A percentile compares a stretch with the other conserved stretches of the same genome.
Conservation (phyloP, 2,113 vertebrate genomes). For the Manacus vitellinus region DNA sequence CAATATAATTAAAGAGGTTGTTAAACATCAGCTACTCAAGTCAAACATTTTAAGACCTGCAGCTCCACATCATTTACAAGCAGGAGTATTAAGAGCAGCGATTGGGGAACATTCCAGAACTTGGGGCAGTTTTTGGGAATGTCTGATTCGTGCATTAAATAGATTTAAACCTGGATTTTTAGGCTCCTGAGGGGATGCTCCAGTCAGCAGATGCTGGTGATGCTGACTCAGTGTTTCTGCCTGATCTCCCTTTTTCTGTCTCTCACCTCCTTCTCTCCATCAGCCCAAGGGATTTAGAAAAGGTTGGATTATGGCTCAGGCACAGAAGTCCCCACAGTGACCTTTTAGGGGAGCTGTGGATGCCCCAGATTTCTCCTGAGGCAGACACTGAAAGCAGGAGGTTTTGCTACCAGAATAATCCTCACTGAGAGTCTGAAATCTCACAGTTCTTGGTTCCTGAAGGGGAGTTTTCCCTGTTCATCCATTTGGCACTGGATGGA, state of each 20-base stretch:
- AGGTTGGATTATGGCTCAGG: background rate
- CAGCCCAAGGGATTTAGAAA: background rate
- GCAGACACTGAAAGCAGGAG: background rate
- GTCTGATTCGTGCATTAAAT: background rate
- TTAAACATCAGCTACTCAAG: conserved; percentile 49
- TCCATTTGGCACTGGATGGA: no score
- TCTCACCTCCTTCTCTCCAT: background rate
- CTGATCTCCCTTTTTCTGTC: background rate
- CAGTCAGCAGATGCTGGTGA: background rate
- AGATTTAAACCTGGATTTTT: background rate
- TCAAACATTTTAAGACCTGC: conserved; percentile 11
- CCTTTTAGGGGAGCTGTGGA: background rate
- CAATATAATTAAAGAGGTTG: conserved; percentile 51
- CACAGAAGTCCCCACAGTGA: background rate
- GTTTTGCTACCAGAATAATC: background rate
- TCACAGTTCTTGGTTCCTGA: background rate
- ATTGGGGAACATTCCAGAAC: background rate
- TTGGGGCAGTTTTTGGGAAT: background rate
- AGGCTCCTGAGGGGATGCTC: background rate
- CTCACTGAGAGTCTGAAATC: background rate
- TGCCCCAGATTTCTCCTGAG: background rate
- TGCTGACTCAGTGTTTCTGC: background rate
- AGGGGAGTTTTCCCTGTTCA: background rate
- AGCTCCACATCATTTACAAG: background rate
- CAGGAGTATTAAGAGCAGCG: background rate